These are phyloP conservation scores for Muraenolepis orangiensis DNA, from an alignment of 2,797 vertebrate species.

Conservation along the genomic window DNA sequence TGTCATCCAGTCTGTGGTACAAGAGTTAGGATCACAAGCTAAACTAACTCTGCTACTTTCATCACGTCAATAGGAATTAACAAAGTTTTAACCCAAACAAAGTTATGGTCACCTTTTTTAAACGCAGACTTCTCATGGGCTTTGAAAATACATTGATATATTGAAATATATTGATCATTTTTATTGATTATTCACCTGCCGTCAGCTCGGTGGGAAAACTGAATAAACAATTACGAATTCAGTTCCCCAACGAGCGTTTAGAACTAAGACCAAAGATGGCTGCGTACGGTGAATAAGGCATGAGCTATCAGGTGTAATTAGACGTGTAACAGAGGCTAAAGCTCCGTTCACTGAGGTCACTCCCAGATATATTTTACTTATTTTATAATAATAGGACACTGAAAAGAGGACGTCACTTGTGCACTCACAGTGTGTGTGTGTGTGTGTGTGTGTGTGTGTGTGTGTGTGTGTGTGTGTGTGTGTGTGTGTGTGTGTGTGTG, in stretches of 20 bases:
- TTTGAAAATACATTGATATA: not conserved
- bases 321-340: not conserved
- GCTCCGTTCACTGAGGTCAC: not conserved
- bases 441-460: slow-evolving; percentile 3
- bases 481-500: not conserved
- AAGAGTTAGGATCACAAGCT: too few species aligned
- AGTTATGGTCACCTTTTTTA: not conserved
- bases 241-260: not conserved
- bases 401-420: not conserved
- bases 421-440: slow-evolving; percentile 18
- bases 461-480: slow-evolving; percentile 6
- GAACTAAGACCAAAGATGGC: not conserved
- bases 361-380: not conserved
- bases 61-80: not conserved
- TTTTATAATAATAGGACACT: not conserved
- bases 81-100: not conserved
- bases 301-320: not conserved
- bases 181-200: too few species aligned
- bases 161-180: too few species aligned
- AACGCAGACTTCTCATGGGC: too few species aligned
- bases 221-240: too few species aligned
- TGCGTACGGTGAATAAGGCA: not conserved
- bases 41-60: not conserved
- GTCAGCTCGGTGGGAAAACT: not conserved
- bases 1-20: slow-evolving; percentile 41